phyloP scores from a whole-genome alignment of 2,888 invertebrate genomes.

The Deladenus siricidicola region DNA sequence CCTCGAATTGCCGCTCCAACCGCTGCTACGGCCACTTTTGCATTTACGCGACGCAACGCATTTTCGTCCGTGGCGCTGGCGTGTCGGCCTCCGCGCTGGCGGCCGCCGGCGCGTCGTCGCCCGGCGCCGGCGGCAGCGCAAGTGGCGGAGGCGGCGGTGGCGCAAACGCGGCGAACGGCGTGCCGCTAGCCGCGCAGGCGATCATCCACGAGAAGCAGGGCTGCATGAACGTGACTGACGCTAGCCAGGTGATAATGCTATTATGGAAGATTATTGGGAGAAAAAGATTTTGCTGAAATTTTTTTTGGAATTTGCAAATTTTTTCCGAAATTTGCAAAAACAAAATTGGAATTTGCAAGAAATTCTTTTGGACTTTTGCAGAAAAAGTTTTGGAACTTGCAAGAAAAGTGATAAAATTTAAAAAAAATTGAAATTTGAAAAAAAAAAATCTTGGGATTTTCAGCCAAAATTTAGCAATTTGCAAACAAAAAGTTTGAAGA shows the following conservation, averaged over 20 bases:
- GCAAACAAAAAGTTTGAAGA: too few species aligned
- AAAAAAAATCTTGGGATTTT: too few species aligned
- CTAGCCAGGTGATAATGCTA: slow-evolving; percentile 19
- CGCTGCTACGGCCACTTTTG: slow-evolving; percentile 43
- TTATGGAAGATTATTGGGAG: too few species aligned
- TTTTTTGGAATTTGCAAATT: too few species aligned
- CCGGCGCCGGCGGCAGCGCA: neutral
- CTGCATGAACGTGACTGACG: slow-evolving; percentile 50
- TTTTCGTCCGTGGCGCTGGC: slow-evolving; percentile 14
- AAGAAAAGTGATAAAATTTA: too few species aligned
- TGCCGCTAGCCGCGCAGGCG: neutral
- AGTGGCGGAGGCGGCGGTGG: neutral
- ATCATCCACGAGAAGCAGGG: slow-evolving; percentile 44
- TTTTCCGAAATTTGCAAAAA: too few species aligned
- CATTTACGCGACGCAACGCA: slow-evolving; percentile 41
- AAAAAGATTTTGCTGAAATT: too few species aligned
- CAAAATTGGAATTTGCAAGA: too few species aligned
- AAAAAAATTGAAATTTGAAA: too few species aligned
- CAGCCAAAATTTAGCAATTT: too few species aligned
- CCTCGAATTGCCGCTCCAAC: slow-evolving; percentile 43
- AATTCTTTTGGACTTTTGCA: too few species aligned
- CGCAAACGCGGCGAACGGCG: neutral
- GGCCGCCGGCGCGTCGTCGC: neutral
- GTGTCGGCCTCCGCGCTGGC: neutral
- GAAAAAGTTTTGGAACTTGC: too few species aligned